phyloP scores from a whole-genome alignment of 2,113 vertebrate genomes.

The Orcinus orca region DNA sequence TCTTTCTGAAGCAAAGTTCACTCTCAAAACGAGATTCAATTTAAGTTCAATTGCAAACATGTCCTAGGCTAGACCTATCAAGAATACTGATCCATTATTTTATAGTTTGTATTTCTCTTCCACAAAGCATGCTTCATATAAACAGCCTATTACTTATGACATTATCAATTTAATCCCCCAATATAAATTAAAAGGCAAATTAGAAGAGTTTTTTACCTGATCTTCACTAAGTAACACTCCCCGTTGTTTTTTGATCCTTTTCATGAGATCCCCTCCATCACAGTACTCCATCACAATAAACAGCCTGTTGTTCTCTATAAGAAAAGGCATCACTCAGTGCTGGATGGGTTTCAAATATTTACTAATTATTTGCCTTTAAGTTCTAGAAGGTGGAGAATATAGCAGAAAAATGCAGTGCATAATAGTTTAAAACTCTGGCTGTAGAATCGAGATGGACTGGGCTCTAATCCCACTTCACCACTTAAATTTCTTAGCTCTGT shows the following conservation, averaged over 20 bases:
- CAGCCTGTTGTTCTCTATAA: constrained; percentile 87
- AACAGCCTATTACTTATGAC: background rate
- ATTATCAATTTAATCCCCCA: background rate
- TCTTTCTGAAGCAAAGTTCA: background rate
- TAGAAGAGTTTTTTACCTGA: constrained; percentile 84
- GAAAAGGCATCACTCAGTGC: background rate
- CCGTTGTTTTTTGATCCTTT: constrained; percentile 87
- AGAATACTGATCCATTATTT: background rate
- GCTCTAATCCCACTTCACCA: background rate
- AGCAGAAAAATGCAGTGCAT: background rate
- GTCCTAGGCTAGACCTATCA: background rate
- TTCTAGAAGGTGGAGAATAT: background rate
- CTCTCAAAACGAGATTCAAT: background rate
- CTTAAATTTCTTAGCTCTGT: background rate
- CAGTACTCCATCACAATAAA: constrained; percentile 96
- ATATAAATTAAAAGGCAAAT: background rate
- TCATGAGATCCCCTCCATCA: constrained; percentile 95
- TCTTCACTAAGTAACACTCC: constrained; percentile 90
- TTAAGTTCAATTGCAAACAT: background rate
- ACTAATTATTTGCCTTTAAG: background rate
- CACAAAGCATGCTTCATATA: background rate
- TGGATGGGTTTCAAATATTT: background rate
- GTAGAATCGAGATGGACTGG: background rate
- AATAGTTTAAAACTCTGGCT: background rate
- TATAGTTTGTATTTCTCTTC: background rate